Evolutionary conservation across 2,888 invertebrate genomes (phyloP), one percentile per base, ranked within the genome.

Genomic region (Blomia tropicalis): DNA sequence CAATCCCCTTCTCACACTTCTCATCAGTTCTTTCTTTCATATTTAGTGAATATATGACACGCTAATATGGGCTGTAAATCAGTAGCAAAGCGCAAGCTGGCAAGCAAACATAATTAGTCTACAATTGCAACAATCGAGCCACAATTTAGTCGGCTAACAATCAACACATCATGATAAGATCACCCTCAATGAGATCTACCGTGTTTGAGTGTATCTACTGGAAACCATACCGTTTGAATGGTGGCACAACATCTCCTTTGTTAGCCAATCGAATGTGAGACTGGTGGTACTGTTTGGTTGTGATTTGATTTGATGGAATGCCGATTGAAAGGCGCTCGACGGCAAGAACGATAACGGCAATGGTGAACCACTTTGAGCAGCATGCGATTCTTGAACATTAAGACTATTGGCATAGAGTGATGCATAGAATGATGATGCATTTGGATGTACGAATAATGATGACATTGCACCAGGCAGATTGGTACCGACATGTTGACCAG

Each of bases 301-400:
- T 14, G 51, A 47, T 47, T 47, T 47, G 23, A 56, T 56, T 23
- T 60, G 60, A 17, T 63, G 63, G 22, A 64, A 61, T 43, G 67
- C 66, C 23, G 65, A 54, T 25, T 67, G 67, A 41, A 67, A 67
- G 17, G 67, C 67, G 56, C 64, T 47, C 22, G 51, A n/a, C 58
- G 51, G 51, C 22, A 47, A 27, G n/a, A 47, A 47, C 7, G 51
- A 47, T n/a, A 47, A 27, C 51, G 51, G 51, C 51, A 47, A 11
- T 47, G 7, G 51, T 11, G 4, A 29, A 36, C 56, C 36, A 56
- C 29, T 56, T 56, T 56, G 56, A 54, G 11, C 25, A 36, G 25
- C 11, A 25, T 31, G 56, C n/a, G 25, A 23, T 27, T 56, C 56
- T 36, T 56, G 56, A 56, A 30, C 56, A 56, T 36, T 56, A 27